A percentile compares a stretch with the other conserved stretches of the same genome.
These are phyloP conservation scores for Sceloporus tristichus DNA, from an alignment of 2,113 vertebrate genomes.

Conservation along the genomic window DNA sequence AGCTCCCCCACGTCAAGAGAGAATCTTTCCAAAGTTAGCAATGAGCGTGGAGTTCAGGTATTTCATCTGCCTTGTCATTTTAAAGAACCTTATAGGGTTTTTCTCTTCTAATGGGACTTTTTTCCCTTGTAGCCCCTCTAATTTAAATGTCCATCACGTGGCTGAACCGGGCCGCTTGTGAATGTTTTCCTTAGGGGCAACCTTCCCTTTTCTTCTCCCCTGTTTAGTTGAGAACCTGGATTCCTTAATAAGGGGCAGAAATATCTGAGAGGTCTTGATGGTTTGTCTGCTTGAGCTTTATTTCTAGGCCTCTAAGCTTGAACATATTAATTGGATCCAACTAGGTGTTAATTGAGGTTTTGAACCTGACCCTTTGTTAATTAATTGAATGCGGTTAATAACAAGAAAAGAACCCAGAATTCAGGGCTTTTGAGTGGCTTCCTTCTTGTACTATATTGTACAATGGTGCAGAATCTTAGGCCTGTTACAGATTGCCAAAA, in stretches of 20 bases:
- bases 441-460: not conserved
- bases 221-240: accelerated
- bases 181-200: not conserved
- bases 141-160: not conserved
- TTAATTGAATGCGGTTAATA: not conserved
- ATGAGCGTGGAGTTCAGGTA: constrained; percentile 25
- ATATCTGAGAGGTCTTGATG: not conserved
- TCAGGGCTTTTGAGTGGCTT: too few relatives aligned
- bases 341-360: not conserved
- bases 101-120: not conserved
- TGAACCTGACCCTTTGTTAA: not conserved
- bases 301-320: not conserved
- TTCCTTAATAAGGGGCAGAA: accelerated
- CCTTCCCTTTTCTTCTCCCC: not conserved
- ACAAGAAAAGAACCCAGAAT: not conserved
- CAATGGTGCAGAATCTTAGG: not conserved
- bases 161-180: accelerated
- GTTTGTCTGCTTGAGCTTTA: not conserved
- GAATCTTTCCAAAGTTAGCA: not conserved
- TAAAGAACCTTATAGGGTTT: not conserved
- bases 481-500: too few relatives aligned
- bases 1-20: accelerated
- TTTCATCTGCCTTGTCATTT: too few relatives aligned
- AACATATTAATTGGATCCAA: not conserved
- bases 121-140: not conserved